Evolutionary conservation across 1,140 invertebrate species (phyloP), one percentile per base, ranked within the genome.

Genomic region (Periplaneta americana): DNA sequence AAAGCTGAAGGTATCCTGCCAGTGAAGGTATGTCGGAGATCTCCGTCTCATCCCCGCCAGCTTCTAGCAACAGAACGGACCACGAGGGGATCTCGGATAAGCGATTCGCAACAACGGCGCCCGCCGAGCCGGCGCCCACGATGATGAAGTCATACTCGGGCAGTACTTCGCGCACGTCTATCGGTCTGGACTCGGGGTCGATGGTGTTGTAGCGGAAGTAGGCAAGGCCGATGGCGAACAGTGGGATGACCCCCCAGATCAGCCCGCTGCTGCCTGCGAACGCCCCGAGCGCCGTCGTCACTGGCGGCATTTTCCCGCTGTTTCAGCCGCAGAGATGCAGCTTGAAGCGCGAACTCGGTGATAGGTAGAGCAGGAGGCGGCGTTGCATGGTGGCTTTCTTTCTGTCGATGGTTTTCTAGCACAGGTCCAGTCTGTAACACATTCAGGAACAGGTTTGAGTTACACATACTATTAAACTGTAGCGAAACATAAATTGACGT

Each of bases 111-210:
- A 98, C 89, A n/a, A 98, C 97, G 9, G 96, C 95, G 31, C 97
- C 97, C 0, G 97, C 96, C 4, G 96, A 97, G 5, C 96, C 96
- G 9, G 94, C 97, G n/a, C 97, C 97, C 48, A 98, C 92, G 84
- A 96, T 92, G 84, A 96, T 92, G 84, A 96, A 96, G 86, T 96
- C 95, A 88, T 96, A 96, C 85, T 93, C 92, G 80, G 91, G 90
- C 84, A 92, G 86, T 82, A 95, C 86, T 89, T 92, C 88, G 86
- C 88, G 89, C 74, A 91, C 90, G 86, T 96, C 92, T 80, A 91
- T 90, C 31, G 94, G 92, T 86, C 93, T 93, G 34, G 93, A 93
- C 87, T 97, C 96, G 77, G 96, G 96, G 88, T 97, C 96, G 81
- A 93, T 91, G 84, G 91, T 92, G 85, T 94, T 92, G 88, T 97